Conservation (phyloP, 2,113 vertebrate genomes). For the Bostrychus sinensis region DNA sequence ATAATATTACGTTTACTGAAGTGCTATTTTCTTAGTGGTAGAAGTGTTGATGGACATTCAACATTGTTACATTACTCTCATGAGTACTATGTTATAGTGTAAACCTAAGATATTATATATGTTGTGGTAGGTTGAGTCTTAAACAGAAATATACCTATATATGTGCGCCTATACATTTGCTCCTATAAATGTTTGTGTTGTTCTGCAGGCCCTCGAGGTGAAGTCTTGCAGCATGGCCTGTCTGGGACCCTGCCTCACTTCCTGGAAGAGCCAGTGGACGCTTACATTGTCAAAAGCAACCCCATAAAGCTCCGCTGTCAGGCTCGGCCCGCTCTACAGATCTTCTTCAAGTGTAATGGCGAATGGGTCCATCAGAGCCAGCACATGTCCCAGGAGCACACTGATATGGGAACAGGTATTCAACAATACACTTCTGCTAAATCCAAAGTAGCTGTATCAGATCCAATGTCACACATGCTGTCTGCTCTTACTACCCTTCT, state of each 20-base stretch:
- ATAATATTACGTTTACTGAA: too few species aligned
- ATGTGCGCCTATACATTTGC: too few species aligned
- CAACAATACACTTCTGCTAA: neutral
- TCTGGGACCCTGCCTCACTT: conserved; percentile 93
- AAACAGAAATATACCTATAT: neutral
- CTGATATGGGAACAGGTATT: conserved; percentile 89
- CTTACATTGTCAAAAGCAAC: conserved; percentile 97
- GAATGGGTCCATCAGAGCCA: conserved; percentile 98
- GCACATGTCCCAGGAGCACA: conserved; percentile 89
- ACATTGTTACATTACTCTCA: neutral
- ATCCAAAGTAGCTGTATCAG: neutral
- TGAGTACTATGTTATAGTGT: neutral
- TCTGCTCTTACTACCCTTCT: neutral
- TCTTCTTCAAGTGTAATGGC: conserved; percentile 98
- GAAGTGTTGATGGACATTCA: neutral
- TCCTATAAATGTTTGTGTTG: neutral
- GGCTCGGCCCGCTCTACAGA: conserved; percentile 93
- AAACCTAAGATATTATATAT: too few species aligned
- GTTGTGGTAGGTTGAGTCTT: too few species aligned
- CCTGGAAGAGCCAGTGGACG: conserved; percentile 93
- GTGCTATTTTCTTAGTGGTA: too few species aligned
- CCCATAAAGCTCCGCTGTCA: conserved; percentile 92
- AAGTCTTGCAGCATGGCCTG: conserved; percentile 85
- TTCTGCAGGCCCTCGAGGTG: conserved; percentile 83
- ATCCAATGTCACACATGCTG: neutral